These are phyloP conservation scores for Allobates femoralis DNA, from an alignment of 2,797 vertebrate genomes.

Conservation along the genomic window DNA sequence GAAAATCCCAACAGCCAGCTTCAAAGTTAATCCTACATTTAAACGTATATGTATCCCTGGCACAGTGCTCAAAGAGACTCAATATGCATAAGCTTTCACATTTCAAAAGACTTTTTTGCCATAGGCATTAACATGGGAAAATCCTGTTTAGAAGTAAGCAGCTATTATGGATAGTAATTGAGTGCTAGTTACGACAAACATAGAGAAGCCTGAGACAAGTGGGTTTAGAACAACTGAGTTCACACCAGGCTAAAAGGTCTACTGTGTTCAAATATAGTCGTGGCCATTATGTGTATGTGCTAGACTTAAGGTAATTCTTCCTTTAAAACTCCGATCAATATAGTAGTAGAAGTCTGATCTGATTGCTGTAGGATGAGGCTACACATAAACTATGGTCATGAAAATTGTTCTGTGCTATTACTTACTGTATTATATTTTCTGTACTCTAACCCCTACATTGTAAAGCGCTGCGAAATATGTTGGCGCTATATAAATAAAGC, in stretches of 20 bases:
- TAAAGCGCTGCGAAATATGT: no score
- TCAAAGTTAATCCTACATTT: conserved; percentile 50
- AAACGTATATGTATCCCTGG: conserved; percentile 55
- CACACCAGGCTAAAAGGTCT: conserved; percentile 47
- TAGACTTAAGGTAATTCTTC: no score
- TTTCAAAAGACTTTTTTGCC: conserved; percentile 54
- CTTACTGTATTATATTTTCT: no score
- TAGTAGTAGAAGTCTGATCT: no score
- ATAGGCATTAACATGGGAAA: conserved; percentile 59
- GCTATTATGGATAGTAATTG: conserved; percentile 48
- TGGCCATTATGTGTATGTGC: background rate
- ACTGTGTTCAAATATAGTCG: background rate
- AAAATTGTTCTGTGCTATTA: no score
- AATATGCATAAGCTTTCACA: conserved; percentile 32
- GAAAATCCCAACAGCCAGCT: conserved; percentile 62
- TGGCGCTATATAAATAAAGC: no score
- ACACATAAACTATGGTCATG: no score
- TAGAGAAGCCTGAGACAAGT: background rate
- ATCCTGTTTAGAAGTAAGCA: conserved; percentile 61
- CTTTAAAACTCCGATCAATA: no score
- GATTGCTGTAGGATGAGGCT: no score
- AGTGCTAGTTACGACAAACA: conserved; percentile 13
- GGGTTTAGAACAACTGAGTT: conserved; percentile 8
- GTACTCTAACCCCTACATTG: no score
- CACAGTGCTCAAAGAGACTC: conserved; percentile 53